Conservation (phyloP, 1,140 invertebrate species). For the Papilio polytes region DNA sequence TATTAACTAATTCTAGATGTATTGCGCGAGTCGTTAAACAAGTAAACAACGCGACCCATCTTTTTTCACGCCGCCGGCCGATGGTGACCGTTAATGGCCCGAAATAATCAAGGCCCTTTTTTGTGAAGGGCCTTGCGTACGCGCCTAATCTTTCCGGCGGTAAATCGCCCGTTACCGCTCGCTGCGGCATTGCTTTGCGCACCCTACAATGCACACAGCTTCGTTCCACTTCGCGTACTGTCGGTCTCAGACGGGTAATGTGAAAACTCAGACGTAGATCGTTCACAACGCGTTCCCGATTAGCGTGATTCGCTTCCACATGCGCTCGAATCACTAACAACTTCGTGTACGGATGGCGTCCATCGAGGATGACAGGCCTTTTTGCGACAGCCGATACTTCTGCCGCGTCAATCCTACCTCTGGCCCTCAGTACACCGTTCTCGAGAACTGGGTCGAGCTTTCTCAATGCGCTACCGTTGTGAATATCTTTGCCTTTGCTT, state of each 20-base stretch:
- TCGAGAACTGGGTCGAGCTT: not conserved
- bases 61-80: constrained; percentile 45
- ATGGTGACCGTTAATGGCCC: constrained; percentile 48
- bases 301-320: not conserved
- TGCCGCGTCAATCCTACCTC: not conserved
- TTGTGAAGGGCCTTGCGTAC: constrained; percentile 45
- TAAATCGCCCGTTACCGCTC: constrained; percentile 38
- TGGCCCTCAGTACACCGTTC: not conserved
- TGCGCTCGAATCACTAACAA: not conserved
- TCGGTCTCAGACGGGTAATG: not conserved
- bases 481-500: not conserved
- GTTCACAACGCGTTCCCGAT: constrained; percentile 23
- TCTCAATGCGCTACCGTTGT: not conserved
- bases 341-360: not conserved
- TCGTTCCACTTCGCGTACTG: not conserved
- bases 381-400: not conserved
- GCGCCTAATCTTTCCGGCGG: constrained; percentile 40
- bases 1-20: constrained; percentile 51
- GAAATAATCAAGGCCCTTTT: constrained; percentile 51
- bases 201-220: constrained; percentile 24
- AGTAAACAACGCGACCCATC: constrained; percentile 51
- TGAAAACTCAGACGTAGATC: constrained; percentile 22
- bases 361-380: not conserved
- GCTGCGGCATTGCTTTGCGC: not conserved
- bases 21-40: constrained; percentile 52